Evolutionary conservation across 2,113 vertebrate species (phyloP), one percentile per base, ranked within the genome.

Genomic region (Psittacula cyanocephala): DNA sequence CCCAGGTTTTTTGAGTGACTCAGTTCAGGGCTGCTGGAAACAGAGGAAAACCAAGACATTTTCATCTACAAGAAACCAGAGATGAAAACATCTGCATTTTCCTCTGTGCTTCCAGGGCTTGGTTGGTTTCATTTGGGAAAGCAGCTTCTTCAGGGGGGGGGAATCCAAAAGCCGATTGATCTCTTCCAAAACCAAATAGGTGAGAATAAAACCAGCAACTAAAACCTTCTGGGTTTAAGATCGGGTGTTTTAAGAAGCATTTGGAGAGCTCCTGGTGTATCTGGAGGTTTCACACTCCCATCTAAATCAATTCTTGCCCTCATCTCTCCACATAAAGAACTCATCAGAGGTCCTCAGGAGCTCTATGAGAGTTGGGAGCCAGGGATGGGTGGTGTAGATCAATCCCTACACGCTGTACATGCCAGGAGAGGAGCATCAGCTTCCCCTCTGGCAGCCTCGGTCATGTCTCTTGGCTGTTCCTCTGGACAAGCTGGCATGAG

Each of bases 381-480:
- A 6, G 39, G 44, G 50, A 11, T 20, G 74, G 81, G 22, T 8
- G 14, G 5, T 24, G 60, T 6, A 12, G 27, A 52, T n/a, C 37
- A 22, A 43, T 5, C 39, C 10, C 33, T 3, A 1, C 28, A 13
- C 0, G 0, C 33, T 8, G 1, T 6, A 11, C 0, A 5, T 8
- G 43, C 62, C 1, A 0, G n/a, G 16, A 55, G 27, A 20, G 22
- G 27, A 80, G 67, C 60, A 37, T 7, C 15, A 8, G 39, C 13
- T 59, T n/a, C 52, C n/a, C 11, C 78, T 70, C 37, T 59, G 33
- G 25, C 29, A 67, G 72, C 60, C 80, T n/a, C 3, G 0, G 35
- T 31, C 1, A 1, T 8, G 12, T 10, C 55, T n/a, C n/a, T 15
- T 22, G 50, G 47, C 25, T 75, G 53, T 6, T 29, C 9, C 33